phyloP scores from a whole-genome alignment of 92 coral and sea anemone species.

The Hydrozoanthus gracilis region DNA sequence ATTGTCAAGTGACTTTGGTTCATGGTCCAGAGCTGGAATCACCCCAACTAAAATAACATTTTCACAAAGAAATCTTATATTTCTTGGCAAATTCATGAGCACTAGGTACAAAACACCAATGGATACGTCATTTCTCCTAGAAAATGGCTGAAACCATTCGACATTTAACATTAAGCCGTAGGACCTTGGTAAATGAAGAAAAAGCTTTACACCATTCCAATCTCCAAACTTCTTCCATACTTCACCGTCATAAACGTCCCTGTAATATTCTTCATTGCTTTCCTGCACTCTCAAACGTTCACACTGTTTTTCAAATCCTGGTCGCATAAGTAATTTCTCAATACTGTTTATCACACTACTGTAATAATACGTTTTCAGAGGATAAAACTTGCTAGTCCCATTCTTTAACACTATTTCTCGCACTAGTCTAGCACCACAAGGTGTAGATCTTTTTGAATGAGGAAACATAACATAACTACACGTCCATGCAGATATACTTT shows the following conservation, averaged over 20 bases:
- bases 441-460: neutral
- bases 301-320: slow-evolving; percentile 8
- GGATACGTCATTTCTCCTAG: slow-evolving; percentile 54
- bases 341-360: slow-evolving; percentile 10
- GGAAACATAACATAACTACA: neutral
- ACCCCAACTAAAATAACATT: slow-evolving; percentile 61
- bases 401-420: neutral
- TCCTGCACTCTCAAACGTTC: neutral
- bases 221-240: slow-evolving; percentile 57
- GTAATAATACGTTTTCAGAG: slow-evolving; percentile 17
- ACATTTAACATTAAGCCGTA: slow-evolving; percentile 61
- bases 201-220: slow-evolving; percentile 42
- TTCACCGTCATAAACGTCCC: slow-evolving; percentile 64
- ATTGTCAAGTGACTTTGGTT: slow-evolving; percentile 55
- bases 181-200: slow-evolving; percentile 40
- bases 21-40: slow-evolving; percentile 62
- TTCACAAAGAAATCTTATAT: slow-evolving; percentile 49
- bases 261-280: neutral
- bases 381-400: slow-evolving; percentile 22
- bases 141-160: slow-evolving; percentile 61
- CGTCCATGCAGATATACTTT: neutral
- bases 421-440: neutral
- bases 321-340: slow-evolving; percentile 9
- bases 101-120: slow-evolving; percentile 54
- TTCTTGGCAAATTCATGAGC: slow-evolving; percentile 59